Conservation (phyloP, 1,140 invertebrate genomes). For the Nixonia krombeini region DNA sequence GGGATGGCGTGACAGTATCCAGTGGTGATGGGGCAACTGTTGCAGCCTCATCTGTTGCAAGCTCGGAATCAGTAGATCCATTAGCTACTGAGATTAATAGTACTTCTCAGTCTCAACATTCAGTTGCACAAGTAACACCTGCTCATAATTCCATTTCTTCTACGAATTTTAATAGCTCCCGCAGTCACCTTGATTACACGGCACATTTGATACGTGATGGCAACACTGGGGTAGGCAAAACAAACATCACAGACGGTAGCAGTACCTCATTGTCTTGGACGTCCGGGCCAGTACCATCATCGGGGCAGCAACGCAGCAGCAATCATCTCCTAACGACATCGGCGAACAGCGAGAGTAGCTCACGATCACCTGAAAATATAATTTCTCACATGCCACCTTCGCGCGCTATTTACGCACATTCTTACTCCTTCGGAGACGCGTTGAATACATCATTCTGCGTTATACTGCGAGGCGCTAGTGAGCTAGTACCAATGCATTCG, state of each 20-base stretch:
- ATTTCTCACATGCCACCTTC: constrained; percentile 67
- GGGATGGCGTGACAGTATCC: constrained; percentile 45
- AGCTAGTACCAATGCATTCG: constrained; percentile 31
- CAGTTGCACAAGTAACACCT: constrained; percentile 20
- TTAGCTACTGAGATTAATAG: constrained; percentile 12
- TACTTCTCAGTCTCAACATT: constrained; percentile 18
- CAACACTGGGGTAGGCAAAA: constrained; percentile 15
- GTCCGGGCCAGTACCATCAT: constrained; percentile 15
- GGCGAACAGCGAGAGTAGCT: no score
- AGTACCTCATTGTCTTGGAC: constrained; percentile 21
- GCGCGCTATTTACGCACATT: constrained; percentile 47
- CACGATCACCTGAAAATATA: constrained; percentile 64
- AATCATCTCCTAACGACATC: constrained; percentile 27
- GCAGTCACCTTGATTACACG: constrained; percentile 38
- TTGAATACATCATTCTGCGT: constrained; percentile 34
- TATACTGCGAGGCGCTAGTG: neutral
- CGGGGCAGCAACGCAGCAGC: constrained; percentile 27
- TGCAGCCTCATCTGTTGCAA: neutral
- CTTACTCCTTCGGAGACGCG: constrained; percentile 32
- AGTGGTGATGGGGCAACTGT: neutral
- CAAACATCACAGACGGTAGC: constrained; percentile 9
- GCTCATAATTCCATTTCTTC: constrained; percentile 41
- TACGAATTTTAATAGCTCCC: no score
- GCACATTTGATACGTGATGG: constrained; percentile 34
- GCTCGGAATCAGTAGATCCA: constrained; percentile 7